Evolutionary conservation across 2,888 invertebrate genomes (phyloP).

Genomic region (Anorthoa munda): DNA sequence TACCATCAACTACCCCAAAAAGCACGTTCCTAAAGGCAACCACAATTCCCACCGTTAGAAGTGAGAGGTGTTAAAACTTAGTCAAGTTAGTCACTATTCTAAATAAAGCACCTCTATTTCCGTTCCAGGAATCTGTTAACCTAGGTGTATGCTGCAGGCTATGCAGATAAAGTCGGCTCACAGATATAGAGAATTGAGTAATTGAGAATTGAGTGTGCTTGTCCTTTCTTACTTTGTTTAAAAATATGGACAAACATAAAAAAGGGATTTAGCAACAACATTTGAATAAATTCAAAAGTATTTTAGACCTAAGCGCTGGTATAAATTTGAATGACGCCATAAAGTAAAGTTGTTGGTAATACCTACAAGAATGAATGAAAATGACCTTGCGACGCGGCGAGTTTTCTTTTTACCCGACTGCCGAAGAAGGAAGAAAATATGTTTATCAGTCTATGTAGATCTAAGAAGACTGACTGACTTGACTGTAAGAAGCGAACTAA

Average conservation of each 20-base stretch:
- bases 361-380: too few relatives aligned
- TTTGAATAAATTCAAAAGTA: not conserved
- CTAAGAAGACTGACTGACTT: too few relatives aligned
- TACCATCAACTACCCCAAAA: not conserved
- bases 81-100: conserved; percentile 50
- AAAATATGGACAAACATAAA: too few relatives aligned
- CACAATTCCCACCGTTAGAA: conserved; percentile 30
- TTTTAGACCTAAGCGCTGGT: not conserved
- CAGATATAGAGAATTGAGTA: conserved; percentile 31
- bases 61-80: conserved; percentile 53
- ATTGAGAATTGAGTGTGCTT: not conserved
- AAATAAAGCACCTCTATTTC: conserved; percentile 55
- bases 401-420: too few relatives aligned
- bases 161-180: conserved; percentile 34
- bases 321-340: not conserved
- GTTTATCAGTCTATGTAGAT: too few relatives aligned
- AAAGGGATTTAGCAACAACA: too few relatives aligned
- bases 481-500: too few relatives aligned
- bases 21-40: not conserved
- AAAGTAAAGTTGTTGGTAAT: too few relatives aligned
- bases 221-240: too few relatives aligned
- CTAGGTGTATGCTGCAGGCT: conserved; percentile 16
- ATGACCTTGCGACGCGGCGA: too few relatives aligned
- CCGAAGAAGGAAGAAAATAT: too few relatives aligned
- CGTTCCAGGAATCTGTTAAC: conserved; percentile 55